Evolutionary conservation across 2,113 vertebrate genomes (phyloP).

Genomic region (Petrocephalus zakoni): DNA sequence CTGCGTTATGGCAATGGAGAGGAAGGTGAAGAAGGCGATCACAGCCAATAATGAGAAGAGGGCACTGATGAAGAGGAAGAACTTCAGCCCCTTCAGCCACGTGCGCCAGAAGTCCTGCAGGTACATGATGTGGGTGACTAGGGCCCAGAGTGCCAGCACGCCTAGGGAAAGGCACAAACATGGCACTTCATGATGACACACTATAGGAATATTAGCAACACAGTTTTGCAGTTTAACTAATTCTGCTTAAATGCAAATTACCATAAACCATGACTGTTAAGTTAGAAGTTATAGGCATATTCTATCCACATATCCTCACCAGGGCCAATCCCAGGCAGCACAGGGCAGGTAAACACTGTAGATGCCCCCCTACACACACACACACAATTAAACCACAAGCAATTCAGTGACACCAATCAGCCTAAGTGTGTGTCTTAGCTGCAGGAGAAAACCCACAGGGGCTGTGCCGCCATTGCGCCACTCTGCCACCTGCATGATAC

Average conservation of each 20-base stretch:
- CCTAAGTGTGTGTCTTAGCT: background rate
- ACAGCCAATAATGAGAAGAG: conserved; percentile 71
- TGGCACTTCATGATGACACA: background rate
- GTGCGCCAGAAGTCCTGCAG: conserved; percentile 93
- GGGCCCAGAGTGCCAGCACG: conserved; percentile 88
- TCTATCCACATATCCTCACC: background rate
- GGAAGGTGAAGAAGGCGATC: conserved; percentile 74
- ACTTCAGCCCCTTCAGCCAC: conserved; percentile 87
- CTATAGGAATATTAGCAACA: background rate
- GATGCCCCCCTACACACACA: background rate
- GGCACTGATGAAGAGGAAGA: conserved; percentile 76
- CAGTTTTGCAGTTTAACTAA: background rate
- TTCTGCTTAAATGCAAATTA: background rate
- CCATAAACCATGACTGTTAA: background rate
- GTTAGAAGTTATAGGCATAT: background rate
- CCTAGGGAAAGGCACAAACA: conserved; percentile 54
- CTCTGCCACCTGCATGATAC: background rate
- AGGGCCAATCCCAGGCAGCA: background rate
- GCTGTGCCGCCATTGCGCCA: background rate
- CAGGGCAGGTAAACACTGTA: background rate
- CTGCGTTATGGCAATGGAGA: conserved; percentile 68
- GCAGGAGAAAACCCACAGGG: background rate
- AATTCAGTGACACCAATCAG: background rate
- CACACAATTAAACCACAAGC: background rate
- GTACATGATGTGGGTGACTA: conserved; percentile 92